Base-by-base conservation (phyloP, 2,113 vertebrate species). In the Copsychus sechellarum region DNA sequence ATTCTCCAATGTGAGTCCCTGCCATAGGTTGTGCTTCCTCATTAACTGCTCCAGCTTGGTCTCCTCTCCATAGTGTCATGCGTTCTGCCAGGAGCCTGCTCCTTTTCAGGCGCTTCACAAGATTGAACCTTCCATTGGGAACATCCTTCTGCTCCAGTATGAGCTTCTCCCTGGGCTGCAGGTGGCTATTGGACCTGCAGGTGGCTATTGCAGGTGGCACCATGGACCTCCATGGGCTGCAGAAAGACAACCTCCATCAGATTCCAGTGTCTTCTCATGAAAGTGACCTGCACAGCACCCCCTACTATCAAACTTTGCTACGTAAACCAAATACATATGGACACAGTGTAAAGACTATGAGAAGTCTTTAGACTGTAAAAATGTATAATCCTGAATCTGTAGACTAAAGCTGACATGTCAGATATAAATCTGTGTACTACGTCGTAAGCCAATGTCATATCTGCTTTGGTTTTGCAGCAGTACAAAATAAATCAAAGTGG, bases 31-130 rank as follows among this genome's bases (percentile, higher is more conserved):
- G 16, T 13, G 33, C 15, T 7, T 65, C 24, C 33, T 64, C 23
- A 38, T 2, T 0, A 71, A 26, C 22, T 67, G 6, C 33, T 62
- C 33, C 53, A 72, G 2, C 0, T 2, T 61, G 4, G 5, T 28
- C 20, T 50, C 16, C 8, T 48, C 28, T 38, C 40, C 19, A 8
- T 0, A 2, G 21, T 9, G 8, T 4, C 42, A 34, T 28, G 34
- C 23, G 11, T 25, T 16, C 29, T 71, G 7, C 22, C 50, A 77
- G 22, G 22, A 78, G 5, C 8, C 22, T 54, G 19, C 8, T 70
- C 12, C 26, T 38, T 43, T 7, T 13, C 5, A 29, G 61, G 13
- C 14, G 31, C 47, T 69, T 76, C 54, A 54, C 14, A 33, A 23
- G 70, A 18, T 23, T 0, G 0, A 42, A 28, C 17, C 25, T 47